These are phyloP conservation scores for Darevskia nairensis DNA, from an alignment of 2,797 vertebrate genomes.

Conservation along the genomic window DNA sequence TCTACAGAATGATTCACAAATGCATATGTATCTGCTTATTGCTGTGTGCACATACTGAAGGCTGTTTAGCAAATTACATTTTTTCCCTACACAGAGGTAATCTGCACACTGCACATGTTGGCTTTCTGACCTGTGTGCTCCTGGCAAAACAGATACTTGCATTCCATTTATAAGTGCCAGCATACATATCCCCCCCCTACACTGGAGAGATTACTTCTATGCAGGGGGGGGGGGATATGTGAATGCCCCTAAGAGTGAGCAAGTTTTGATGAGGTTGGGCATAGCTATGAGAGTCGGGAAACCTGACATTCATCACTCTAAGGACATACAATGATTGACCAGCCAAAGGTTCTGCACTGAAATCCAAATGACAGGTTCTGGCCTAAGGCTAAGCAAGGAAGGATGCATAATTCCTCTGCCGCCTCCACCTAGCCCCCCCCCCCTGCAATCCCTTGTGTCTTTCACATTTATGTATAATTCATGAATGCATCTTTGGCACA, in stretches of 20 bases:
- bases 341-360: not conserved
- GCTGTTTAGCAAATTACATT: not conserved
- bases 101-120: not conserved
- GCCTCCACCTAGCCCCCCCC: not conserved
- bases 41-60: not conserved
- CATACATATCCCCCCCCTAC: not conserved
- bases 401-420: not conserved
- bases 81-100: not conserved
- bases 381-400: slow-evolving; percentile 17
- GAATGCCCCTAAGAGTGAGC: not conserved
- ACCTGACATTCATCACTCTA: not conserved
- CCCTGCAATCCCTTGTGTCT: not conserved
- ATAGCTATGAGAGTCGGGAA: not conserved
- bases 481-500: not conserved
- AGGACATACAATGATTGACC: not conserved
- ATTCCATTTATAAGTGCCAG: not conserved
- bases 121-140: slow-evolving; percentile 3
- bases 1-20: not conserved
- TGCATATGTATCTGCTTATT: not conserved
- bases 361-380: slow-evolving; percentile 13
- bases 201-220: not conserved
- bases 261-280: not conserved
- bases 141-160: slow-evolving; percentile 3
- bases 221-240: not conserved
- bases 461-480: slow-evolving; percentile 27